Evolutionary conservation across 2,888 invertebrate genomes (phyloP), one percentile per base, ranked within the genome.

Genomic region (Sinhomidia bicolor): DNA sequence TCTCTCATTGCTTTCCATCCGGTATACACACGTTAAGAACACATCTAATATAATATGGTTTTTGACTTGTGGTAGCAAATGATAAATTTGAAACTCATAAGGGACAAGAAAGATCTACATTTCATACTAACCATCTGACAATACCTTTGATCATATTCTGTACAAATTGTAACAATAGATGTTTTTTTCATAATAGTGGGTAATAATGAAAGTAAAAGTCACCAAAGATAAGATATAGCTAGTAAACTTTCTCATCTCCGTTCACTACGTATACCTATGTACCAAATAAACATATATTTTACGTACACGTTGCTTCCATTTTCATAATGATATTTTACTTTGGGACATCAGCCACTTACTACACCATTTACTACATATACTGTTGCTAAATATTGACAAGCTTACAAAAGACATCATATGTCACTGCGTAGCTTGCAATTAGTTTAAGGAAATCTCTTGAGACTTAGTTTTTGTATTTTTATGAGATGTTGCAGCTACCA

Each of bases 391-490:
- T 5, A 36, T 71, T 44, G 71, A 71, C 44, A 71, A 12, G 44
- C 44, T 14, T 44, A 44, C 36, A 36, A 68, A 68, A 17, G 14
- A 71, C 20, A 44, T 41, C 41, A 65, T 29, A 26, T 71, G 65
- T 71, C 44, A 44, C 44, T 17, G 0, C 23, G 20, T n/a, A 44
- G 6, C 71, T 36, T 36, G 12, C 68, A 23, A 44, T 71, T 44
- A 44, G 17, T 71, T 41, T 44, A 23, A 23, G 2, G 44, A 71
- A 71, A 71, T 71, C 71, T 44, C 71, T 4, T 10, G 71, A 71
- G 71, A 44, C 44, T 71, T 9, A 44, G 14, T 65, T 65, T 14
- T 20, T 20, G 17, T 17, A 2, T 65, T 32, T 17, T 32, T 32
- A 32, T n/a, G 3, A 65, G 6, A 29, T 32, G n/a, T 6, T 60